Conservation (phyloP, 1,140 invertebrate species). For the Paracyclopina nana region DNA sequence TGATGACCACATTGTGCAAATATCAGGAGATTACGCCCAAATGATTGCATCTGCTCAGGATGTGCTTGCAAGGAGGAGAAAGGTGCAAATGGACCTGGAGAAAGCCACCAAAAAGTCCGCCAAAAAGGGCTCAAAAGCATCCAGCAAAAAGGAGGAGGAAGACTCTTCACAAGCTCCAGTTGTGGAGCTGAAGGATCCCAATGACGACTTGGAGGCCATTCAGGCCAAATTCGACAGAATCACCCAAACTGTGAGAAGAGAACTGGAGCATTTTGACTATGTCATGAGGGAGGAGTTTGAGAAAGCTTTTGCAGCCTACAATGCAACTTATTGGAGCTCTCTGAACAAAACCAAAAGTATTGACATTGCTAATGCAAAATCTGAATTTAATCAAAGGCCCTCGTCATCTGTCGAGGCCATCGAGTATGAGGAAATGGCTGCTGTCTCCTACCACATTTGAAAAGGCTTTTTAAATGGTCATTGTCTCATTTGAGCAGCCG, state of each 20-base stretch:
- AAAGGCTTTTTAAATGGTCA: too few relatives aligned
- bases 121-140: too few relatives aligned
- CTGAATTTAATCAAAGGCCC: too few relatives aligned
- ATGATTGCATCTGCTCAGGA: not conserved
- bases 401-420: too few relatives aligned
- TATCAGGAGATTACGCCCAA: not conserved
- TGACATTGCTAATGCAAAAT: too few relatives aligned
- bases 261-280: not conserved
- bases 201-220: not conserved
- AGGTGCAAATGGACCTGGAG: not conserved
- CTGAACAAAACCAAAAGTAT: too few relatives aligned
- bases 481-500: too few relatives aligned
- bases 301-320: not conserved
- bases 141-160: too few relatives aligned
- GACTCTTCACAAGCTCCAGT: too few relatives aligned
- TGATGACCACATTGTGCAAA: not conserved
- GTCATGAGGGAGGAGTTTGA: constrained; percentile 1
- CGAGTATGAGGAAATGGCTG: too few relatives aligned
- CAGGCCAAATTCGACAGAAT: not conserved
- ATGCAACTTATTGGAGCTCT: not conserved
- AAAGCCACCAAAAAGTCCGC: too few relatives aligned
- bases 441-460: too few relatives aligned
- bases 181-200: not conserved
- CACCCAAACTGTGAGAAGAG: not conserved
- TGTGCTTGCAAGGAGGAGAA: not conserved